Percentiles rank a stretch among this genome's conserved stretches.
phyloP scores from a whole-genome alignment of 1,140 invertebrate species.

The Contarinia nasturtii region DNA sequence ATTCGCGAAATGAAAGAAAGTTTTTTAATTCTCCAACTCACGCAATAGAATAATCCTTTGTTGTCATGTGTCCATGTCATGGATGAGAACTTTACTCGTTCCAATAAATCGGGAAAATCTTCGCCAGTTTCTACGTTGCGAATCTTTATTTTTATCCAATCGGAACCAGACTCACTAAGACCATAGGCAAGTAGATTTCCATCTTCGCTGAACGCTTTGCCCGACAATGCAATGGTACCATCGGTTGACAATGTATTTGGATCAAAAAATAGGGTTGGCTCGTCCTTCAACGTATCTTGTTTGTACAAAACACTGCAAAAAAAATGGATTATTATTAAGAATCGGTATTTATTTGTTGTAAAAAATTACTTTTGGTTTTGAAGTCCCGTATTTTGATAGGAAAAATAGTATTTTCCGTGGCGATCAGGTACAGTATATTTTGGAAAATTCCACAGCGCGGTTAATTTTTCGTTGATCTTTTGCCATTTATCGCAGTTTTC shows the following conservation, averaged over 20 bases:
- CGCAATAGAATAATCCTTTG: slow-evolving; percentile 87
- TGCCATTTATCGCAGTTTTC: slow-evolving; percentile 51
- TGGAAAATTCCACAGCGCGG: slow-evolving; percentile 87
- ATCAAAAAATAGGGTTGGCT: slow-evolving; percentile 82
- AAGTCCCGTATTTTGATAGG: slow-evolving; percentile 84
- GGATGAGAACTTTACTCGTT: slow-evolving; percentile 80
- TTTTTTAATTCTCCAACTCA: slow-evolving; percentile 24
- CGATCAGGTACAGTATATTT: slow-evolving; percentile 79
- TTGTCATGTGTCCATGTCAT: slow-evolving; percentile 93
- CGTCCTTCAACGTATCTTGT: slow-evolving; percentile 59
- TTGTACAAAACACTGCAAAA: slow-evolving; percentile 72
- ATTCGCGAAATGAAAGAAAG: too few species aligned
- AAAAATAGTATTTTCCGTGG: slow-evolving; percentile 77
- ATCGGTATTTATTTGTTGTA: not conserved
- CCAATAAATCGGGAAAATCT: slow-evolving; percentile 73
- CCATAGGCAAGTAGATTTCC: slow-evolving; percentile 81
- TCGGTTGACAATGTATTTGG: slow-evolving; percentile 84
- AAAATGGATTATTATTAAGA: slow-evolving; percentile 1
- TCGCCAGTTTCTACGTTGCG: slow-evolving; percentile 58
- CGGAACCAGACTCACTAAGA: slow-evolving; percentile 79
- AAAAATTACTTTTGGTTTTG: slow-evolving; percentile 76
- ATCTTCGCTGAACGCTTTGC: slow-evolving; percentile 74
- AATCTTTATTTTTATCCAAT: slow-evolving; percentile 85
- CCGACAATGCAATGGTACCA: slow-evolving; percentile 74
- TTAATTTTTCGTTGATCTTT: slow-evolving; percentile 57